Percentiles rank a stretch among this genome's conserved stretches.
phyloP scores from a whole-genome alignment of 2,113 vertebrate species.

The Esox niger region DNA sequence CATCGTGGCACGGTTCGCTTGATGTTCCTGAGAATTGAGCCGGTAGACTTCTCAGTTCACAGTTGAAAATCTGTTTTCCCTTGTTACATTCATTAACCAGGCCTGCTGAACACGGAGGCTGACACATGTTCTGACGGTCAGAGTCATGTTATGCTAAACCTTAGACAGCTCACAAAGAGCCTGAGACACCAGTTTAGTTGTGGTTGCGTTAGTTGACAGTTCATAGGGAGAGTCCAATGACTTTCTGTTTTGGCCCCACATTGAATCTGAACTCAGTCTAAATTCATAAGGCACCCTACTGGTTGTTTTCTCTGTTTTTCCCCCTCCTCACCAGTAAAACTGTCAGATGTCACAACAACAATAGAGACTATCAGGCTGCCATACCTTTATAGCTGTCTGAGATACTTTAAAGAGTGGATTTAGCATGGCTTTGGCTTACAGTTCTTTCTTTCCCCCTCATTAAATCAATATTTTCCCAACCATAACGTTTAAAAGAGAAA shows the following conservation, averaged over 20 bases:
- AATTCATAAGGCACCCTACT: conserved; percentile 71
- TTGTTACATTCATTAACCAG: conserved; percentile 40
- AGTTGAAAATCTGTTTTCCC: no score
- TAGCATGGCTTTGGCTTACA: conserved; percentile 60
- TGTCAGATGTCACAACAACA: conserved; percentile 71
- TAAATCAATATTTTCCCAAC: conserved; percentile 40
- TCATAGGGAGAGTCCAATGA: conserved; percentile 48
- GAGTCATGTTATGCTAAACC: conserved; percentile 31
- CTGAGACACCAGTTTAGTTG: conserved; percentile 22
- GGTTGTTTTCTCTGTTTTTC: conserved; percentile 58
- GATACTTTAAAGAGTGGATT: conserved; percentile 68
- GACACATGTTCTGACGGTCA: conserved; percentile 30
- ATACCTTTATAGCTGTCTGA: conserved; percentile 62
- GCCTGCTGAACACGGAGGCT: conserved; percentile 21
- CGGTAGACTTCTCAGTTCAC: conserved; percentile 6
- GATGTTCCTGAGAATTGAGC: conserved; percentile 1
- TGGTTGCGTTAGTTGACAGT: conserved; percentile 62
- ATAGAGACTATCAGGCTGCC: conserved; percentile 59
- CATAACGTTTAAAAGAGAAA: conserved; percentile 35
- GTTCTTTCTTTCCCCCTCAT: background rate
- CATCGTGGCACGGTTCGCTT: conserved; percentile 1
- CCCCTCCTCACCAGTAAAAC: conserved; percentile 52
- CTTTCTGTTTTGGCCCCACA: conserved; percentile 49
- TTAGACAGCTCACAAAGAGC: conserved; percentile 47
- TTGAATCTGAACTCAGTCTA: conserved; percentile 70